Percentiles rank a stretch among this genome's conserved stretches.
These are phyloP conservation scores for Hypotaenidia philippensis DNA, from an alignment of 2,797 vertebrate species.

Conservation along the genomic window DNA sequence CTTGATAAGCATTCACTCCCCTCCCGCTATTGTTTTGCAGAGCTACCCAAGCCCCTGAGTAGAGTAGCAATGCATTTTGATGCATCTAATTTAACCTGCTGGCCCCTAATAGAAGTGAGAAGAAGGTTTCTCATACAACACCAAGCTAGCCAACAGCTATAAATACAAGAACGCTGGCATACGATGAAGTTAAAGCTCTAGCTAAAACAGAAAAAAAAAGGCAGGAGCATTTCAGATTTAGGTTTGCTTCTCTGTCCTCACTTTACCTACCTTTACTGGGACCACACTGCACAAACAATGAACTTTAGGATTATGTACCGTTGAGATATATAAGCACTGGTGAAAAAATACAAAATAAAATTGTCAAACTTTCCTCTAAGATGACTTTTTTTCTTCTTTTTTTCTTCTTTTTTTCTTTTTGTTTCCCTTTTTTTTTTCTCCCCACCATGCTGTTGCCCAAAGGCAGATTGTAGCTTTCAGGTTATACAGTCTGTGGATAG, in stretches of 20 bases:
- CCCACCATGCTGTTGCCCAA: background rate
- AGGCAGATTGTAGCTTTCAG: background rate
- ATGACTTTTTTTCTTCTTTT: background rate
- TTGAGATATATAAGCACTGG: background rate
- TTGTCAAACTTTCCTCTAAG: background rate
- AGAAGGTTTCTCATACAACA: background rate
- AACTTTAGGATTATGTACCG: background rate
- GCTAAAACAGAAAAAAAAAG: background rate
- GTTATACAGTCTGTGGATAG: background rate
- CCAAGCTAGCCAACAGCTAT: background rate
- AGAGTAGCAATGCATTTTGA: background rate
- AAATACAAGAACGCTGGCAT: background rate
- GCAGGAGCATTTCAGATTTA: background rate
- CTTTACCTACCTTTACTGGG: background rate
- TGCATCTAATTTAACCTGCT: constrained; percentile 66
- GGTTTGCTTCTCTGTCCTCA: background rate
- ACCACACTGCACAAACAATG: background rate
- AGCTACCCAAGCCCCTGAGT: background rate
- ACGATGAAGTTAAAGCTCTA: background rate
- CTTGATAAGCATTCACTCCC: constrained; percentile 73
- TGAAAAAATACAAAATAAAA: background rate
- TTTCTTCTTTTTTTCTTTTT: background rate
- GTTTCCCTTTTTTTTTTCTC: background rate
- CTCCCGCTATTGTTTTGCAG: constrained; percentile 20
- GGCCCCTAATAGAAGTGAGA: constrained; percentile 56